These are phyloP conservation scores for Drosophila peninsularis DNA, from an alignment of 2,888 invertebrate species.

Conservation along the genomic window DNA sequence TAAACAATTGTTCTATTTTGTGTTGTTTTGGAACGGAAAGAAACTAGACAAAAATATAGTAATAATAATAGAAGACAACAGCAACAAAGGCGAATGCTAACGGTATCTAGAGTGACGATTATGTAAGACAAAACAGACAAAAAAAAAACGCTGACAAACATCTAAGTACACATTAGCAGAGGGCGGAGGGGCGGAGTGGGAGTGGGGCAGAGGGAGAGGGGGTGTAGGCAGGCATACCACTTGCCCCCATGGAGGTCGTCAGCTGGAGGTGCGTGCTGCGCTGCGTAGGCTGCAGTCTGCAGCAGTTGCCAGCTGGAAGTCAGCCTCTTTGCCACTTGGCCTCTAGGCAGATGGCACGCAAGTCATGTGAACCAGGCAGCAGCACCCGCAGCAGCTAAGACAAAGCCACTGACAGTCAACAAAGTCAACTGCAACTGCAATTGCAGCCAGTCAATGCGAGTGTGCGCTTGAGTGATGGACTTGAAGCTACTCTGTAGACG, in stretches of 20 bases:
- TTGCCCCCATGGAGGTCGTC: constrained; percentile 70
- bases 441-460: not conserved
- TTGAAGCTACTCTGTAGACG: not conserved
- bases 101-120: constrained; percentile 79
- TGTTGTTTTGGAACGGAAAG: constrained; percentile 67
- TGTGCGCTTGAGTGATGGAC: not conserved
- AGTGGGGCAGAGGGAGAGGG: too few relatives aligned
- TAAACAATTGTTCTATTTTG: constrained; percentile 80
- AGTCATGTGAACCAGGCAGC: constrained; percentile 19
- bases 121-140: constrained; percentile 74
- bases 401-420: constrained; percentile 41
- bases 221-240: not conserved
- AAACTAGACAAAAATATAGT: constrained; percentile 25
- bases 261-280: constrained; percentile 71
- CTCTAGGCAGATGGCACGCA: constrained; percentile 76
- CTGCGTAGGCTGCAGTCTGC: constrained; percentile 62
- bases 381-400: constrained; percentile 7
- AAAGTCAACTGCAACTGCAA: constrained; percentile 25
- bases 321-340: constrained; percentile 34
- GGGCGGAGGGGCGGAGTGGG: not conserved
- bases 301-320: constrained; percentile 28
- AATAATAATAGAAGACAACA: not conserved
- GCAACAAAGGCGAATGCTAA: constrained; percentile 40
- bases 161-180: constrained; percentile 65
- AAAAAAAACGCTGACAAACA: constrained; percentile 59